Conservation (phyloP, 2,113 vertebrate species). For the Elephantulus edwardii region DNA sequence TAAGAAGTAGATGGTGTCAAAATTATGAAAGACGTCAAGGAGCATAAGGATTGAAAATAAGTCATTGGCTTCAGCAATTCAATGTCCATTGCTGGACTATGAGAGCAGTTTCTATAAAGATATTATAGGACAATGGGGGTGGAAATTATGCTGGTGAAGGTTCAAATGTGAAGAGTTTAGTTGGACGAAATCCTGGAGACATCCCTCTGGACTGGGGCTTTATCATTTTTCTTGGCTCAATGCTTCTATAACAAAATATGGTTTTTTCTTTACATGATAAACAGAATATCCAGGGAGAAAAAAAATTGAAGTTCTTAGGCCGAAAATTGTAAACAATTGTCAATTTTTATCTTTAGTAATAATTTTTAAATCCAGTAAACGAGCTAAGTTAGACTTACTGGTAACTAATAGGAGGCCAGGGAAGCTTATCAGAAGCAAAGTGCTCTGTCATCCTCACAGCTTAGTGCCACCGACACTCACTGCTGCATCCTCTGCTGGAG, state of each 20-base stretch:
- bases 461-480: not conserved
- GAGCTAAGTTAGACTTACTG: not conserved
- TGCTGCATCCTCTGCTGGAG: not conserved
- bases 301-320: not conserved
- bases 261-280: not conserved
- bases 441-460: not conserved
- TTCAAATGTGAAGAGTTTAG: not conserved
- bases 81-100: not conserved
- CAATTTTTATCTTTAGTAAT: not conserved
- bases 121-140: not conserved
- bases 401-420: not conserved
- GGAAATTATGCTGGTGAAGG: not conserved
- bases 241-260: not conserved
- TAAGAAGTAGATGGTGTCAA: constrained; percentile 2
- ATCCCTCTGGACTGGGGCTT: not conserved
- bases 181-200: not conserved
- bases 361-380: not conserved
- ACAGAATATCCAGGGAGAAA: not conserved
- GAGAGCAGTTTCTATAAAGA: not conserved
- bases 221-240: not conserved
- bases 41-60: not conserved
- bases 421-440: not conserved
- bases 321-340: constrained; percentile 31
- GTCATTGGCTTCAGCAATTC: not conserved
- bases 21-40: not conserved